Conservation (phyloP, 1,140 invertebrate species). For the Panagrolaimus sp. region DNA sequence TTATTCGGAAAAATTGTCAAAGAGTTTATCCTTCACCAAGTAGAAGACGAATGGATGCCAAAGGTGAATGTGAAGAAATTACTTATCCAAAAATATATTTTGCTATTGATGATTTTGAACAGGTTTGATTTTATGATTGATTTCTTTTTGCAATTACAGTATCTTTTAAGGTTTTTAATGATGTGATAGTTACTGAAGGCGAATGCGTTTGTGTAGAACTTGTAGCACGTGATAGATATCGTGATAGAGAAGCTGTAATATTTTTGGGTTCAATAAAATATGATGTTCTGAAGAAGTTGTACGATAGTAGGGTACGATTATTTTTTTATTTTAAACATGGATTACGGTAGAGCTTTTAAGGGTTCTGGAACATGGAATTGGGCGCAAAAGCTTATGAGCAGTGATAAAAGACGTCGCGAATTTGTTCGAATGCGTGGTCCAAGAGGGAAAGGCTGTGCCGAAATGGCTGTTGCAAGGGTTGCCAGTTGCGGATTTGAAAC, state of each 20-base stretch:
- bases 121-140: conserved; percentile 67
- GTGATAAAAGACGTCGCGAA: conserved; percentile 73
- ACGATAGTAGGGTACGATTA: conserved; percentile 81
- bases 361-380: conserved; percentile 88
- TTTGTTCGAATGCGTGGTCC: conserved; percentile 97
- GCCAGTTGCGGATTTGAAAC: conserved; percentile 84
- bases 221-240: conserved; percentile 76
- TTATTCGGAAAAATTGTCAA: conserved; percentile 83
- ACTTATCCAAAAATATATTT: conserved; percentile 98
- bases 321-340: not conserved
- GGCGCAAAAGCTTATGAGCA: conserved; percentile 87
- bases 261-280: conserved; percentile 94
- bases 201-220: conserved; percentile 98
- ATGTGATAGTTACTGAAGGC: conserved; percentile 83
- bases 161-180: conserved; percentile 74
- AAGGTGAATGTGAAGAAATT: conserved; percentile 94
- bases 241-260: conserved; percentile 75
- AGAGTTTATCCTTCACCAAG: conserved; percentile 90
- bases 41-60: conserved; percentile 88
- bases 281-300: conserved; percentile 89
- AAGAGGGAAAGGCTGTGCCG: conserved; percentile 87
- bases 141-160: conserved; percentile 14
- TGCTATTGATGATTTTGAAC: conserved; percentile 97
- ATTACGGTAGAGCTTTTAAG: conserved; percentile 61
- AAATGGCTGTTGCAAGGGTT: conserved; percentile 88